Evolutionary conservation across 2,888 invertebrate species (phyloP).

Genomic region (Heteromurus nitidus): DNA sequence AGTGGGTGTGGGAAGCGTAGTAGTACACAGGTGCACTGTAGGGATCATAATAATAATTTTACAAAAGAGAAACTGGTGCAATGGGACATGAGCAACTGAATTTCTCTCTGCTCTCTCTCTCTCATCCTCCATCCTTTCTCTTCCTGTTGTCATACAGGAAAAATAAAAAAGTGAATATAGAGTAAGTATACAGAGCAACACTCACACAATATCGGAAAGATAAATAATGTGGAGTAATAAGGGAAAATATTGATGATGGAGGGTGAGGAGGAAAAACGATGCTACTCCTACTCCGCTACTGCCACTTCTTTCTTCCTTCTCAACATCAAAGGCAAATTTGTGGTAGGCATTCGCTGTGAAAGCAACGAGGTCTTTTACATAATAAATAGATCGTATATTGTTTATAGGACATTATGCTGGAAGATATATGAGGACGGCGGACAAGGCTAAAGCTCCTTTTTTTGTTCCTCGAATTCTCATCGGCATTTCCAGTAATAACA

Average conservation of each 20-base stretch:
- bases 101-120: not conserved
- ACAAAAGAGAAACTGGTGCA: slow-evolving; percentile 64
- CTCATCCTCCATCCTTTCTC: not conserved
- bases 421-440: slow-evolving; percentile 20
- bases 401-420: slow-evolving; percentile 38
- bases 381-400: slow-evolving; percentile 55
- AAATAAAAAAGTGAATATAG: not conserved
- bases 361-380: slow-evolving; percentile 48
- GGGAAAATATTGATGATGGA: slow-evolving; percentile 34
- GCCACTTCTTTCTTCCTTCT: too few species aligned
- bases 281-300: too few species aligned
- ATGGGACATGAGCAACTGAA: slow-evolving; percentile 49
- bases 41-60: slow-evolving; percentile 63
- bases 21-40: slow-evolving; percentile 60
- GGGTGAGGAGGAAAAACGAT: not conserved
- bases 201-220: slow-evolving; percentile 32
- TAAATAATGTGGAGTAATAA: slow-evolving; percentile 43
- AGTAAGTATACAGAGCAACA: not conserved
- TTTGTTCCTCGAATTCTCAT: not conserved
- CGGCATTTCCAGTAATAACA: slow-evolving; percentile 8
- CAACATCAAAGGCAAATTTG: slow-evolving; percentile 60
- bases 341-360: slow-evolving; percentile 30
- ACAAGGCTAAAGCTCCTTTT: not conserved
- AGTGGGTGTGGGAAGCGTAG: not conserved
- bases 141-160: not conserved